These are phyloP conservation scores for Meriones unguiculatus DNA, from an alignment of 2,113 vertebrate genomes.

Conservation along the genomic window DNA sequence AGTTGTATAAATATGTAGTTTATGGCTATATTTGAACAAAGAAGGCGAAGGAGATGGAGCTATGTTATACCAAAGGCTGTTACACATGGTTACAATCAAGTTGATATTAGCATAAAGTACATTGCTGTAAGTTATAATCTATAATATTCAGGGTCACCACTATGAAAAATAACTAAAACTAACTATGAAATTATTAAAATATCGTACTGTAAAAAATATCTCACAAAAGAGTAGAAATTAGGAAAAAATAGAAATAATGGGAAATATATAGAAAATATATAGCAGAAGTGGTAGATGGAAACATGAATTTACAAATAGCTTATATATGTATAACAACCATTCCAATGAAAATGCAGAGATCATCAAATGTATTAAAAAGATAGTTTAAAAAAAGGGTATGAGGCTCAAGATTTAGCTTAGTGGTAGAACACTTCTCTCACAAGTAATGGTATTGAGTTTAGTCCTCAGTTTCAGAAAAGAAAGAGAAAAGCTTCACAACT, in stretches of 20 bases:
- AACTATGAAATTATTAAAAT: background rate
- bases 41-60: background rate
- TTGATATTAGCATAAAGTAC: background rate
- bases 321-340: background rate
- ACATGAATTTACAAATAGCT: background rate
- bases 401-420: background rate
- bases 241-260: background rate
- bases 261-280: background rate
- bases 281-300: background rate
- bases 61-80: background rate
- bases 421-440: background rate
- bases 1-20: background rate
- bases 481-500: background rate
- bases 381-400: background rate
- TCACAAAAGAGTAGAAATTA: constrained; percentile 8
- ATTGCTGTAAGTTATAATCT: background rate
- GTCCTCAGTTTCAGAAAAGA: background rate
- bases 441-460: background rate
- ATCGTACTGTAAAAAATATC: background rate
- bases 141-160: background rate
- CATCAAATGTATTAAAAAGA: background rate
- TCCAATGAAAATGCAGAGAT: background rate
- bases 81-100: background rate
- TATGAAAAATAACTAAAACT: constrained; percentile 14
- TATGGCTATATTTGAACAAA: background rate